Evolutionary conservation across 1,140 invertebrate species (phyloP).

Genomic region (Brachionus koreanus): DNA sequence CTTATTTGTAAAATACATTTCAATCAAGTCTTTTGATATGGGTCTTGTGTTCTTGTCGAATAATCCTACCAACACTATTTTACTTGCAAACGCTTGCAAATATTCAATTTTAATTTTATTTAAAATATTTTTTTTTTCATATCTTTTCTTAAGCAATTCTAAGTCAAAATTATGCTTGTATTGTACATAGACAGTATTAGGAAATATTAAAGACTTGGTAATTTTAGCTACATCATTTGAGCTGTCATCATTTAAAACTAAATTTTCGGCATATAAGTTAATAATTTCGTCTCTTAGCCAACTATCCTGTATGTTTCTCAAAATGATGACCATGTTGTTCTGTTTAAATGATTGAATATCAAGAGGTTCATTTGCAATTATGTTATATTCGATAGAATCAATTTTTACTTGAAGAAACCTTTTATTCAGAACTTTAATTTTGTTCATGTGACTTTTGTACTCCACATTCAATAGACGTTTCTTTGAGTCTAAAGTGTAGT

Average conservation of each 20-base stretch:
- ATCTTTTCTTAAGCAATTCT: not conserved
- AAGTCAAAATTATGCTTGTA: conserved; percentile 7
- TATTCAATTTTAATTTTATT: not conserved
- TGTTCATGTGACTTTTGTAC: not conserved
- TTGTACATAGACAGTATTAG: not conserved
- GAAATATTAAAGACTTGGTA: not conserved
- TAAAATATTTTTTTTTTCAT: not conserved
- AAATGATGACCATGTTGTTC: not conserved
- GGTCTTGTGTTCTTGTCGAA: not conserved
- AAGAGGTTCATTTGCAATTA: not conserved
- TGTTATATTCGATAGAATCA: not conserved
- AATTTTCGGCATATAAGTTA: conserved; percentile 23
- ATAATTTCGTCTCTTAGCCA: not conserved
- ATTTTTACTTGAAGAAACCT: not conserved
- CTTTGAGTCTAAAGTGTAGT: not conserved
- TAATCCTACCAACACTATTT: not conserved
- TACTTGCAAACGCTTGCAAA: not conserved
- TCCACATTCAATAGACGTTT: not conserved
- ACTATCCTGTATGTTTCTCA: not conserved
- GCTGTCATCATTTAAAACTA: conserved; percentile 11
- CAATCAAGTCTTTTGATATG: conserved; percentile 27
- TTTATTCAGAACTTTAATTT: not conserved
- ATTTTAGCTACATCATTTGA: not conserved
- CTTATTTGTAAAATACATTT: conserved; percentile 16
- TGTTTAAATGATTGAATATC: not conserved